Percentiles rank a stretch among this genome's conserved stretches.
Conservation (phyloP, 2,888 invertebrate species). For the Rotaria sp. region DNA sequence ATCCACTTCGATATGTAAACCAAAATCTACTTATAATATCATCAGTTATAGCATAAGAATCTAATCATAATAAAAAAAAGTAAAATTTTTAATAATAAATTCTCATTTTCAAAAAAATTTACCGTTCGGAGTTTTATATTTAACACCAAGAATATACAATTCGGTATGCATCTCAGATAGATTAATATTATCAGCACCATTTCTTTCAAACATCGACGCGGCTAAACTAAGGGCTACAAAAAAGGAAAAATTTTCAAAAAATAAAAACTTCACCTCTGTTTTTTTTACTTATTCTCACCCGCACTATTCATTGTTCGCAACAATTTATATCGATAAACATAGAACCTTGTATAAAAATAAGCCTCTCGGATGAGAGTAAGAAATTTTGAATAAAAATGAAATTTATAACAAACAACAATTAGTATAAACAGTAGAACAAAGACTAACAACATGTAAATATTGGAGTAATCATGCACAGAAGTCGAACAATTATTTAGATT, state of each 20-base stretch:
- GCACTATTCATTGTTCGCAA: slow-evolving; percentile 14
- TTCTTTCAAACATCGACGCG: not conserved
- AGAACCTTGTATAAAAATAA: not conserved
- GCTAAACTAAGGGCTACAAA: not conserved
- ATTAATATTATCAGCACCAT: not conserved
- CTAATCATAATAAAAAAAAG: not conserved
- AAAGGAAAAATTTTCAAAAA: too few relatives aligned
- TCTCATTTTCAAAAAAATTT: not conserved
- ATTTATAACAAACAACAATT: not conserved
- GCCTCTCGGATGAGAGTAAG: not conserved
- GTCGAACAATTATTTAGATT: not conserved
- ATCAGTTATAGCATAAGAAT: slow-evolving; percentile 21
- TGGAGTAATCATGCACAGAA: not conserved
- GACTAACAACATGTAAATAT: not conserved
- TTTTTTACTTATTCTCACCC: not conserved
- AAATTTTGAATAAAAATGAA: not conserved
- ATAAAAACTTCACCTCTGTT: too few relatives aligned
- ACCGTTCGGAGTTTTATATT: slow-evolving; percentile 11
- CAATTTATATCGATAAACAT: not conserved
- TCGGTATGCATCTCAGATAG: not conserved
- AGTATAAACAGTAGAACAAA: slow-evolving; percentile 15
- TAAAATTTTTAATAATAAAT: not conserved
- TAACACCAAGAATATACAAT: slow-evolving; percentile 11
- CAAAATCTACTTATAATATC: slow-evolving; percentile 35
- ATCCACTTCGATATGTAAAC: slow-evolving; percentile 40